These are phyloP conservation scores for Scomber scombrus DNA, from an alignment of 2,113 vertebrate species.

Conservation along the genomic window DNA sequence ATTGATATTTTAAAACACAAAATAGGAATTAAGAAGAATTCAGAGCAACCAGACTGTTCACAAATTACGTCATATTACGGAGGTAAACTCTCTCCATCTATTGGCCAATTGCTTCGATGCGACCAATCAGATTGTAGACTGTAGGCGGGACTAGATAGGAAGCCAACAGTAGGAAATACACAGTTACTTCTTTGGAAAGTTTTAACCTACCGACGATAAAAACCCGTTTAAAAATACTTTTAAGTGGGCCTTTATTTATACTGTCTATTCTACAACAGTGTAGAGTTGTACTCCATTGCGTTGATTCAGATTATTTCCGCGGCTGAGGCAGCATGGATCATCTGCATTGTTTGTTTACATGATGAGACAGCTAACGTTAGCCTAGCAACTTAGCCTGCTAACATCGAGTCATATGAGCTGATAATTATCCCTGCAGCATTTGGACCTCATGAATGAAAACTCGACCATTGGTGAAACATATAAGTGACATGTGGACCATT, in stretches of 20 bases:
- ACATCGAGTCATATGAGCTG: constrained; percentile 54
- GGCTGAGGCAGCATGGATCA: neutral
- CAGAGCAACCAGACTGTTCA: constrained; percentile 23
- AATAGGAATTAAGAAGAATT: neutral
- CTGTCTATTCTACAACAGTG: rapidly evolving
- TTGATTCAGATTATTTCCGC: neutral
- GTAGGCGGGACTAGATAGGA: constrained; percentile 8
- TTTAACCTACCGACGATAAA: constrained; percentile 27
- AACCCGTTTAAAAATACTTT: neutral
- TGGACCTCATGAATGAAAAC: constrained; percentile 15
- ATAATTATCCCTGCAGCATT: constrained; percentile 14
- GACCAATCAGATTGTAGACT: constrained; percentile 58
- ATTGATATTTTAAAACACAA: too few relatives aligned
- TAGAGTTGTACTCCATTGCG: rapidly evolving
- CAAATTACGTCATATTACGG: rapidly evolving
- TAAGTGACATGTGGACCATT: rapidly evolving
- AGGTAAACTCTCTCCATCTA: neutral
- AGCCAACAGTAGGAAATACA: constrained; percentile 43
- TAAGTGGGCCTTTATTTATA: rapidly evolving
- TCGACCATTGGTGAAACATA: neutral
- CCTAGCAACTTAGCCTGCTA: constrained; percentile 20
- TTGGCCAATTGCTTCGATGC: neutral
- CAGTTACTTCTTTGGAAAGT: constrained; percentile 55
- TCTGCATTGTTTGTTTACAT: constrained; percentile 72
- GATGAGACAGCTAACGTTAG: constrained; percentile 67